These are phyloP conservation scores for Diceros bicornis DNA, from an alignment of 2,797 vertebrate species.

Conservation along the genomic window DNA sequence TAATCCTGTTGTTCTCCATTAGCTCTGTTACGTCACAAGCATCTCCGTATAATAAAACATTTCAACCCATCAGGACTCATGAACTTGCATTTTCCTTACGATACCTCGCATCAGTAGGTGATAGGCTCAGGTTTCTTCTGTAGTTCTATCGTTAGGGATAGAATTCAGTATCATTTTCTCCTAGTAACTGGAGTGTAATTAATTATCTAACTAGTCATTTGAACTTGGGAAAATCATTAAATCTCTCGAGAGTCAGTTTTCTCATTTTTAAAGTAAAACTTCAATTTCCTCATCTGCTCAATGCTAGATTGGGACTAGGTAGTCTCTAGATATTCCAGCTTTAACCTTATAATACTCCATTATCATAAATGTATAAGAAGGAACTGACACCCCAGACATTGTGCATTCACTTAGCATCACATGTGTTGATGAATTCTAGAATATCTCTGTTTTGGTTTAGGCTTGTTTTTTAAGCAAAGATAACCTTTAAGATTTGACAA, in stretches of 20 bases:
- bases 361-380: slow-evolving; percentile 38
- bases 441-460: slow-evolving; percentile 50
- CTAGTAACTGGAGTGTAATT: slow-evolving; percentile 44
- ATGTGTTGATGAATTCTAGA: slow-evolving; percentile 15
- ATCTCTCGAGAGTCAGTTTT: slow-evolving; percentile 30
- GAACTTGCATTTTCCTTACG: neutral
- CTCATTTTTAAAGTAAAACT: slow-evolving; percentile 59
- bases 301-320: slow-evolving; percentile 4
- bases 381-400: neutral
- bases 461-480: slow-evolving; percentile 51
- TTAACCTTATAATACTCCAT: neutral
- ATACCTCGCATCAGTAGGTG: neutral
- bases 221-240: slow-evolving; percentile 66
- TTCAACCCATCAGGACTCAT: neutral
- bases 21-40: neutral
- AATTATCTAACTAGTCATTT: slow-evolving; percentile 58
- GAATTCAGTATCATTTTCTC: slow-evolving; percentile 69
- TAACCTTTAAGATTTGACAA: slow-evolving; percentile 40
- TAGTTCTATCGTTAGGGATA: neutral
- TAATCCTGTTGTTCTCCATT: neutral
- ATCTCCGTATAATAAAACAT: neutral
- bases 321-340: slow-evolving; percentile 20
- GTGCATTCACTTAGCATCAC: slow-evolving; percentile 8
- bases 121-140: slow-evolving; percentile 33
- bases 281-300: slow-evolving; percentile 43